Conservation (phyloP, 1,140 invertebrate genomes). For the Drosophila quadrilineata region DNA sequence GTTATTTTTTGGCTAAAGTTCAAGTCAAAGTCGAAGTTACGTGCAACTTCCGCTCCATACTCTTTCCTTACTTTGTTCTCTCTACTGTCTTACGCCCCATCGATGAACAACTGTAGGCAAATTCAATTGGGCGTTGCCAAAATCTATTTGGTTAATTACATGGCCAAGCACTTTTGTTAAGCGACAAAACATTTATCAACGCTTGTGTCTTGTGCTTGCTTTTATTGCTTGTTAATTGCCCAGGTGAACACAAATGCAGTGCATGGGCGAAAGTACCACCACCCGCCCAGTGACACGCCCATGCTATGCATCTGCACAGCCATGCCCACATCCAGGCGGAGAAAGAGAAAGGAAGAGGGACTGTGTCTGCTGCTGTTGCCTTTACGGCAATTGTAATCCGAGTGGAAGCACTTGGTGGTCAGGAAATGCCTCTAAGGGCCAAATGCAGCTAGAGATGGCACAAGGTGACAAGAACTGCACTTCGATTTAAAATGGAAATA, state of each 20-base stretch:
- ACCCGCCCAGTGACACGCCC: slow-evolving; percentile 59
- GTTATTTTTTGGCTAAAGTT: slow-evolving; percentile 66
- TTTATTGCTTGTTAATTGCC: slow-evolving; percentile 79
- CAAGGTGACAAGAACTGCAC: neutral
- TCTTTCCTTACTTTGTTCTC: too few species aligned
- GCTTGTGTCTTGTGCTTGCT: slow-evolving; percentile 40
- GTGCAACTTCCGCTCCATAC: slow-evolving; percentile 31
- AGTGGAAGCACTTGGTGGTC: slow-evolving; percentile 51
- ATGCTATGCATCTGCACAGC: slow-evolving; percentile 49
- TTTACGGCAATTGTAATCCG: slow-evolving; percentile 52
- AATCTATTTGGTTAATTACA: slow-evolving; percentile 66
- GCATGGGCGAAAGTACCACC: too few species aligned
- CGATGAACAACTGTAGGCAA: slow-evolving; percentile 4
- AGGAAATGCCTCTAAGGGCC: neutral
- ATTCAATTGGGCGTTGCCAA: slow-evolving; percentile 60
- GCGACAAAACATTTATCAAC: slow-evolving; percentile 58
- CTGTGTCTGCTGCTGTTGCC: slow-evolving; percentile 7
- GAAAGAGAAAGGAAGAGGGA: too few species aligned
- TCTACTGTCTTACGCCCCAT: neutral
- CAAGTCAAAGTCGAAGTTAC: slow-evolving; percentile 57
- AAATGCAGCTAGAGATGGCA: slow-evolving; percentile 2
- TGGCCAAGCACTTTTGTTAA: slow-evolving; percentile 43
- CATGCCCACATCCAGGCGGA: too few species aligned
- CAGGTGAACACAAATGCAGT: slow-evolving; percentile 63
- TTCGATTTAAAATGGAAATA: too few species aligned